Evolutionary conservation across 2,113 vertebrate genomes (phyloP).

Genomic region (Plecotus auritus): DNA sequence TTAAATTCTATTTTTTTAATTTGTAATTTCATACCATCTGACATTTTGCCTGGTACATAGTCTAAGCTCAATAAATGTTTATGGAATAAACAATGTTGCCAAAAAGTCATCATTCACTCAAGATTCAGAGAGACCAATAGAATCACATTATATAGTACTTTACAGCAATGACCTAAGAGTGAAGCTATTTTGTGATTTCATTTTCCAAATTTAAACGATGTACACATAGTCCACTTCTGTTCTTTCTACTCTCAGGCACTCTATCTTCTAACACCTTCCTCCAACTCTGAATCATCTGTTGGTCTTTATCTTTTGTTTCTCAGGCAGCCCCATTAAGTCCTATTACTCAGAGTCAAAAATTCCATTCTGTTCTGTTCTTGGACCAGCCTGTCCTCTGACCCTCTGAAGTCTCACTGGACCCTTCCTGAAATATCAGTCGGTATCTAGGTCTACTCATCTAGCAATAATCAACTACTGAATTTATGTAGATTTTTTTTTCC

Average conservation of each 20-base stretch:
- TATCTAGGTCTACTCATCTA: neutral
- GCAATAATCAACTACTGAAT: neutral
- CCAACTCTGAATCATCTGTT: slow-evolving; percentile 44
- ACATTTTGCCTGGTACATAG: neutral
- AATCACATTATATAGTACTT: neutral
- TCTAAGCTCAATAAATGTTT: neutral
- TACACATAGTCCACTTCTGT: slow-evolving; percentile 41
- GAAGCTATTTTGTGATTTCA: slow-evolving; percentile 22
- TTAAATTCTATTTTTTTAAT: neutral
- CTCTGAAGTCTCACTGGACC: neutral
- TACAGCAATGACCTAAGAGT: slow-evolving; percentile 7
- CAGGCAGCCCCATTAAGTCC: neutral
- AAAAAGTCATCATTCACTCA: slow-evolving; percentile 3
- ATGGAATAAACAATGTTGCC: neutral
- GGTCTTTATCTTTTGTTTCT: slow-evolving; percentile 1
- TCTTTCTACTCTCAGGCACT: neutral
- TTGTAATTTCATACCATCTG: slow-evolving; percentile 21
- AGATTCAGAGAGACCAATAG: neutral
- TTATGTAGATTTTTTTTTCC: neutral
- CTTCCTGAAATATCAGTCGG: neutral
- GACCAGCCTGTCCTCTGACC: neutral
- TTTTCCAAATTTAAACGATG: slow-evolving; percentile 63
- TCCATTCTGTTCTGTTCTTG: neutral
- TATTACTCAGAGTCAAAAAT: slow-evolving; percentile 46
- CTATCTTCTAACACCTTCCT: slow-evolving; percentile 19